These are phyloP conservation scores for Eptesicus fuscus DNA, from an alignment of 2,113 vertebrate genomes.

Conservation along the genomic window DNA sequence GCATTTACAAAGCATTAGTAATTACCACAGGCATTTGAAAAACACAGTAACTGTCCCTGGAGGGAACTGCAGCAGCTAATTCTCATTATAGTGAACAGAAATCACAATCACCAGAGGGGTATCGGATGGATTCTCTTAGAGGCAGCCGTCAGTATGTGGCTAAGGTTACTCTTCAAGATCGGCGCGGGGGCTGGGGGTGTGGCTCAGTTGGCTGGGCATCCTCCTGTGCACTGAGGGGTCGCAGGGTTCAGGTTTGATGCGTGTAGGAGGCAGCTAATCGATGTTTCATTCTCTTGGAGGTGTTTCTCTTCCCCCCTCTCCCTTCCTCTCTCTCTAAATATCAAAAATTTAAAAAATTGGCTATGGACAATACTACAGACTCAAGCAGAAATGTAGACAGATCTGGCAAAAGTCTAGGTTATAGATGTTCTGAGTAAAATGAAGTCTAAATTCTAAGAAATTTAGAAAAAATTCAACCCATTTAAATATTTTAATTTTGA, in stretches of 20 bases:
- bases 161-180: background rate
- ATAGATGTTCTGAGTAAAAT: background rate
- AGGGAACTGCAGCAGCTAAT: background rate
- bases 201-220: background rate
- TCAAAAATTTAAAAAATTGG: background rate
- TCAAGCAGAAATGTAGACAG: background rate
- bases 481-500: background rate
- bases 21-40: background rate
- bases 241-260: background rate
- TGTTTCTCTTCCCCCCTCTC: background rate
- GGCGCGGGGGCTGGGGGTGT: background rate
- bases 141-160: background rate
- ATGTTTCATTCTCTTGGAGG: background rate
- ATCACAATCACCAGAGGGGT: background rate
- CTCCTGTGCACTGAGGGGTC: background rate
- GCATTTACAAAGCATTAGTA: background rate
- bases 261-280: background rate
- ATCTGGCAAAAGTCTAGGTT: background rate
- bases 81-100: background rate
- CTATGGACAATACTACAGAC: background rate
- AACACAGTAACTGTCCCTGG: background rate
- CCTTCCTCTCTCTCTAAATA: background rate
- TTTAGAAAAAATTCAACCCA: background rate
- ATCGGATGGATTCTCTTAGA: background rate
- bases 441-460: background rate